Percentiles rank a stretch among this genome's conserved stretches.
Evolutionary conservation across 2,888 invertebrate species (phyloP).

Genomic region (Pandemis corylana): DNA sequence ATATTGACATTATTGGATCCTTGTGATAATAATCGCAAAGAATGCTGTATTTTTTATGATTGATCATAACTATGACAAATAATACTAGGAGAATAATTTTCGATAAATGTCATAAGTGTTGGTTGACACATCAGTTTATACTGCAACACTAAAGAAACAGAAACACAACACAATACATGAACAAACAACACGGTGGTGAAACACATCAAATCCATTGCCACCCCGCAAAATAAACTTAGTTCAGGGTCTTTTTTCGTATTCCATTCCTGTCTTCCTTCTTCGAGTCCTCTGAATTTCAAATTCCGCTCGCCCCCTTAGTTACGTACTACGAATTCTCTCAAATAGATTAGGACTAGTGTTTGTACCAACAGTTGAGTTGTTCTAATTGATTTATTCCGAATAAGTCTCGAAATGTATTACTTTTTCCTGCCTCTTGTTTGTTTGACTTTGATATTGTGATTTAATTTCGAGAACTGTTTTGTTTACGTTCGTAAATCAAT

Average conservation of each 20-base stretch:
- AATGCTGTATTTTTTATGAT: not conserved
- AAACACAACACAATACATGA: not conserved
- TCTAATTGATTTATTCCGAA: slow-evolving; percentile 22
- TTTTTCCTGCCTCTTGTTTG: not conserved
- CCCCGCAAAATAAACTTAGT: slow-evolving; percentile 27
- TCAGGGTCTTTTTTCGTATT: slow-evolving; percentile 27
- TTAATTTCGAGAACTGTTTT: slow-evolving; percentile 8
- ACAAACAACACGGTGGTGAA: not conserved
- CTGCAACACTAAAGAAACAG: not conserved
- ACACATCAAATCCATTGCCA: slow-evolving; percentile 15
- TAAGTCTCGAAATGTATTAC: not conserved
- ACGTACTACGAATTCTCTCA: slow-evolving; percentile 16
- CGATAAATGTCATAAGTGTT: not conserved
- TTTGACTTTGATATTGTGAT: not conserved
- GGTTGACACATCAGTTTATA: not conserved
- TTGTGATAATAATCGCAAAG: not conserved
- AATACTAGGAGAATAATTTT: not conserved
- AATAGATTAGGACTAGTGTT: slow-evolving; percentile 27
- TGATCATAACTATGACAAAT: not conserved
- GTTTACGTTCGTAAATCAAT: not conserved
- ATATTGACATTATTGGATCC: not conserved
- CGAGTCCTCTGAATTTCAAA: slow-evolving; percentile 34
- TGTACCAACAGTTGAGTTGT: slow-evolving; percentile 18
- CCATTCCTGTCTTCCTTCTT: slow-evolving; percentile 22
- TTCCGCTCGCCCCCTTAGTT: slow-evolving; percentile 24